Conservation (phyloP, 2,113 vertebrate species). For the Pogona vitticeps region DNA sequence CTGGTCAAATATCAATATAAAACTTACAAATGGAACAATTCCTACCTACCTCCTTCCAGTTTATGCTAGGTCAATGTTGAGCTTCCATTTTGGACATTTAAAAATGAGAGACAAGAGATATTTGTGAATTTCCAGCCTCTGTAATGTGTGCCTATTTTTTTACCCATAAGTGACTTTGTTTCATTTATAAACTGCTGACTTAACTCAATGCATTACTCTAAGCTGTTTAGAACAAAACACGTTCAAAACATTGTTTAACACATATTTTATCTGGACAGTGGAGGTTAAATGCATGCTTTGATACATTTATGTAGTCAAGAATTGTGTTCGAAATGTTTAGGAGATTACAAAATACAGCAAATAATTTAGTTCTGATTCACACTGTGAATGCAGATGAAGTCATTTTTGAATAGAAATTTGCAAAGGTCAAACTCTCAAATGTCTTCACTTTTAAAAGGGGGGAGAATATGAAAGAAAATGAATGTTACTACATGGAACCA, state of each 20-base stretch:
- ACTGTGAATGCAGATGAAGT: not conserved
- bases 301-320: not conserved
- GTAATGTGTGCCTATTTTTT: not conserved
- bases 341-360: not conserved
- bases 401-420: not conserved
- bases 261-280: not conserved
- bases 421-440: not conserved
- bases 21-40: not conserved
- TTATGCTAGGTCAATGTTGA: constrained; percentile 8
- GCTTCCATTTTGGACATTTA: constrained; percentile 7
- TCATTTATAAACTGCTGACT: too few species aligned
- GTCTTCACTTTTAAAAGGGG: not conserved
- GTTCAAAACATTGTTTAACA: too few species aligned
- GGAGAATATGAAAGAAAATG: not conserved
- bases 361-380: too few species aligned
- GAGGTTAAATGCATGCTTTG: not conserved
- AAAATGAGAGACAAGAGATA: not conserved
- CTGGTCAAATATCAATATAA: not conserved
- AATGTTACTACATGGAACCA: not conserved
- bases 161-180: too few species aligned
- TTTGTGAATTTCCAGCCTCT: not conserved
- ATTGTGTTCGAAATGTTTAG: not conserved
- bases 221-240: too few species aligned
- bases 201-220: too few species aligned
- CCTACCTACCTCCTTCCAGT: not conserved